Evolutionary conservation across 2,113 vertebrate genomes (phyloP).

Genomic region (Limanda limanda): DNA sequence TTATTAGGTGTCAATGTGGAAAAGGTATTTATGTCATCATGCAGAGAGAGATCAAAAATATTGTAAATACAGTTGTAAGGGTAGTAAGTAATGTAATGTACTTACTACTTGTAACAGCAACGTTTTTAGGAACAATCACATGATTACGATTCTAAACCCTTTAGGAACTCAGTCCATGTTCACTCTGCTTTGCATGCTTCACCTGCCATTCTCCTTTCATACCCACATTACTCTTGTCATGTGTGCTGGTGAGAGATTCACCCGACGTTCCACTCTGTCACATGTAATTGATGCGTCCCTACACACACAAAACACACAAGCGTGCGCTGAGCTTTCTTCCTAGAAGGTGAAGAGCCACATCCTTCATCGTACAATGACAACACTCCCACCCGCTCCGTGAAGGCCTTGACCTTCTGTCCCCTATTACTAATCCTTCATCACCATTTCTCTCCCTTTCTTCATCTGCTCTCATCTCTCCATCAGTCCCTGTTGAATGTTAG

Average conservation of each 20-base stretch:
- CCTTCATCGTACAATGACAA: constrained; percentile 19
- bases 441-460: constrained; percentile 35
- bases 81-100: background rate
- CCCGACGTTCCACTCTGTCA: constrained; percentile 30
- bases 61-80: background rate
- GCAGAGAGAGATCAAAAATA: background rate
- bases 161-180: background rate
- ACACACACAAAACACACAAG: constrained; percentile 34
- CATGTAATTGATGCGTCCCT: constrained; percentile 41
- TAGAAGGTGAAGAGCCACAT: constrained; percentile 29
- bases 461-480: constrained; percentile 22
- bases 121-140: background rate
- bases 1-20: background rate
- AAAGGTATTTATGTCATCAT: background rate
- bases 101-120: background rate
- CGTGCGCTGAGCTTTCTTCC: constrained; percentile 3
- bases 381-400: constrained; percentile 2
- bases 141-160: background rate
- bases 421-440: constrained; percentile 66
- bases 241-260: constrained; percentile 26
- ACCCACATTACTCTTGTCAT: constrained; percentile 40
- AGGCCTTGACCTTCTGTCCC: constrained; percentile 34
- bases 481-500: constrained; percentile 73
- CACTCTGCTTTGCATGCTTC: constrained; percentile 22
- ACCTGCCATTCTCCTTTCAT: constrained; percentile 46